phyloP scores from a whole-genome alignment of 92 coral and sea anemone genomes.

The Parazoanthus darwini region DNA sequence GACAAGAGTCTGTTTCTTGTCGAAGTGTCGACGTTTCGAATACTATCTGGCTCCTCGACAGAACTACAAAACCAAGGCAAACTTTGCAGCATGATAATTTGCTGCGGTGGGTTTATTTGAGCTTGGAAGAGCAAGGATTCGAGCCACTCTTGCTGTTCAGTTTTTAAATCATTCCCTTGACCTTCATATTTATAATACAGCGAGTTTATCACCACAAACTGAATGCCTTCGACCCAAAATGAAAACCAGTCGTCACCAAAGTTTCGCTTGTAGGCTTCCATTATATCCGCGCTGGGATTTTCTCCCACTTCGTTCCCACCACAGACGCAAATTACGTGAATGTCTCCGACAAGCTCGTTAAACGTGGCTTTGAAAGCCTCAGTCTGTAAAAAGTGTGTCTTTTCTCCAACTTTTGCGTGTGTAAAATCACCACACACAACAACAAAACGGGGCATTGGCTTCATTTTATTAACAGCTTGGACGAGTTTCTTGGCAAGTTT shows the following conservation, averaged over 20 bases:
- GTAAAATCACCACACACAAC: constrained; percentile 79
- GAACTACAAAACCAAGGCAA: constrained; percentile 70
- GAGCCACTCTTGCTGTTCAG: constrained; percentile 80
- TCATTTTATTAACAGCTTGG: constrained; percentile 65
- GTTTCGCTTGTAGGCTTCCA: constrained; percentile 72
- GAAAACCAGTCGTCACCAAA: constrained; percentile 92
- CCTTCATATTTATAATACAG: constrained; percentile 55
- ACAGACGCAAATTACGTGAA: constrained; percentile 85
- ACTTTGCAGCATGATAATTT: constrained; percentile 66
- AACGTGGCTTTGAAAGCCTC: constrained; percentile 77
- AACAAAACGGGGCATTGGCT: constrained; percentile 80
- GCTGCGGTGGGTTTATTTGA: constrained; percentile 82
- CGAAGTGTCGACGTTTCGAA: constrained; percentile 50
- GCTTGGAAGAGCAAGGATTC: constrained; percentile 80
- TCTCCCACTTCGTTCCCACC: constrained; percentile 71
- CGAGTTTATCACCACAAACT: constrained; percentile 78
- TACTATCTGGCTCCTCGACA: constrained; percentile 58
- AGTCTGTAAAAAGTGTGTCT: constrained; percentile 70
- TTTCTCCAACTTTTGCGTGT: constrained; percentile 60
- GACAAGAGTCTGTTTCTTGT: constrained; percentile 60
- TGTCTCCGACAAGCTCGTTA: constrained; percentile 61
- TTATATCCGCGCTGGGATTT: constrained; percentile 48
- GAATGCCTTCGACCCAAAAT: constrained; percentile 90
- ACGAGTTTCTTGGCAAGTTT: constrained; percentile 52
- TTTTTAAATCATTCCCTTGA: constrained; percentile 48